Evolutionary conservation across 2,888 invertebrate species (phyloP).

Genomic region (Theretra japonica): DNA sequence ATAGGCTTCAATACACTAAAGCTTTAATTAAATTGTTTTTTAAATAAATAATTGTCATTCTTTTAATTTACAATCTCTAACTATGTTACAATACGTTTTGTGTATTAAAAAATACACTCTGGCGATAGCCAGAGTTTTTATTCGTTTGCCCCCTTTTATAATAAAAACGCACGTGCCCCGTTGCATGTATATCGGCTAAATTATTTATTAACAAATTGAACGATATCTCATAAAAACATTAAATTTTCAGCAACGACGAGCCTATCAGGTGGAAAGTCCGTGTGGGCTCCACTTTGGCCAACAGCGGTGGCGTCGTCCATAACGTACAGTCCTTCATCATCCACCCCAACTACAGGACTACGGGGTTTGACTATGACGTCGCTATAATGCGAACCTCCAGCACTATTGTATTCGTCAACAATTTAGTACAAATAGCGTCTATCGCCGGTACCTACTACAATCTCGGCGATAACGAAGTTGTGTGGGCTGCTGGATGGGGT

Average conservation of each 20-base stretch:
- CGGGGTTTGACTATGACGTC: slow-evolving; percentile 52
- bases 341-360: slow-evolving; percentile 33
- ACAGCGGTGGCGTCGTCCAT: slow-evolving; percentile 45
- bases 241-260: slow-evolving; percentile 32
- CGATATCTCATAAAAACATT: not conserved
- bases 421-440: slow-evolving; percentile 41
- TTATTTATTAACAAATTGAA: too few species aligned
- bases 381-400: slow-evolving; percentile 49
- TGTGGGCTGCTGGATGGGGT: slow-evolving; percentile 68
- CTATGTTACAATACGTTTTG: too few species aligned
- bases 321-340: slow-evolving; percentile 22
- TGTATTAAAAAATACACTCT: too few species aligned
- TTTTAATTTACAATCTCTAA: too few species aligned
- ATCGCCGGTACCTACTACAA: slow-evolving; percentile 60
- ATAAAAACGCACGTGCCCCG: too few species aligned
- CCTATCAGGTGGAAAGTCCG: slow-evolving; percentile 41
- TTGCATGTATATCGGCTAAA: too few species aligned
- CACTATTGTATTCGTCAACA: slow-evolving; percentile 42
- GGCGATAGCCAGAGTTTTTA: too few species aligned
- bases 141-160: too few species aligned
- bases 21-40: too few species aligned
- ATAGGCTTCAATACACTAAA: too few species aligned
- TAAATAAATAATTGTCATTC: too few species aligned
- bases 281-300: slow-evolving; percentile 49
- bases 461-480: slow-evolving; percentile 53